These are phyloP conservation scores for Folsomia candida DNA, from an alignment of 2,888 invertebrate genomes.

Conservation along the genomic window DNA sequence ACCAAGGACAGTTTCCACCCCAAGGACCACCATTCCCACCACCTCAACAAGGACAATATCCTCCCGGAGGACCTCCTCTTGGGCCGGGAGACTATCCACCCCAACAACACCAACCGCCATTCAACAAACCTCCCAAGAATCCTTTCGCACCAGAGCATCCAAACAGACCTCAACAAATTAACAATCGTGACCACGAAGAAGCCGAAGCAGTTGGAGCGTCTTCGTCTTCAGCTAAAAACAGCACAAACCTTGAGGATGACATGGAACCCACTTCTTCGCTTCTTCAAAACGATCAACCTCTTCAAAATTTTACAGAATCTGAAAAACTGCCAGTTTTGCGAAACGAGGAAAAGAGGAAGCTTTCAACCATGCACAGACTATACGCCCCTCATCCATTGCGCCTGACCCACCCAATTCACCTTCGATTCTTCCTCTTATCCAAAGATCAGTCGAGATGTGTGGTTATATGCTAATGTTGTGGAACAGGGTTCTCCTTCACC, in stretches of 20 bases:
- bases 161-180: not conserved
- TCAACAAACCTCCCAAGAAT: not conserved
- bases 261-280: not conserved
- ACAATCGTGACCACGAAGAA: not conserved
- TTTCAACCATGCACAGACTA: not conserved
- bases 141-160: not conserved
- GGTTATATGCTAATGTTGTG: too few species aligned
- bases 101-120: not conserved
- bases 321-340: not conserved
- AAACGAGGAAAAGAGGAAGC: not conserved
- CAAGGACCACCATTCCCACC: not conserved
- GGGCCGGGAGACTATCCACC: not conserved
- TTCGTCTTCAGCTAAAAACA: not conserved
- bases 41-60: not conserved
- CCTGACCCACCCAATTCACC: too few species aligned
- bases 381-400: too few species aligned
- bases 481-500: too few species aligned
- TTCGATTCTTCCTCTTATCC: too few species aligned
- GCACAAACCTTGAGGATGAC: not conserved
- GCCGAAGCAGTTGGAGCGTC: not conserved
- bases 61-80: not conserved
- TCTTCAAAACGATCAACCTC: too few species aligned
- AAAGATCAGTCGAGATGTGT: too few species aligned
- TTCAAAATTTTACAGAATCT: too few species aligned
- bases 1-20: not conserved